These are phyloP conservation scores for Drosophila ezoana DNA, from an alignment of 2,888 invertebrate species.

Conservation along the genomic window DNA sequence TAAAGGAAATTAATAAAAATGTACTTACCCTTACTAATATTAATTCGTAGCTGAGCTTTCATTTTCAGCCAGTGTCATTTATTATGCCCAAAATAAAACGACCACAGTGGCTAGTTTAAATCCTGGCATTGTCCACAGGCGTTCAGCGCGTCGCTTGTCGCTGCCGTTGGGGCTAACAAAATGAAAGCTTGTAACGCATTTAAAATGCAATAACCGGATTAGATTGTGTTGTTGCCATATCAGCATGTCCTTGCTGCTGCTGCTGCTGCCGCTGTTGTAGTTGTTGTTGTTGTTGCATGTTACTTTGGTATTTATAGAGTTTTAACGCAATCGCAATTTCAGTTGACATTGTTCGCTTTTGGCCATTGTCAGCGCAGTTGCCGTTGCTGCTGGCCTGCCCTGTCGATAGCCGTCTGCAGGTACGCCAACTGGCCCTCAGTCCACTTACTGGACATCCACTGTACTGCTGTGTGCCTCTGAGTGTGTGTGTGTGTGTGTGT, in stretches of 20 bases:
- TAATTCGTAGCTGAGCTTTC: neutral
- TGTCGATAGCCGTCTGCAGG: conserved; percentile 62
- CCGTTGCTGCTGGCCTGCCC: conserved; percentile 25
- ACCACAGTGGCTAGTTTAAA: conserved; percentile 28
- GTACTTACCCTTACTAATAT: neutral
- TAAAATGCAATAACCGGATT: conserved; percentile 82
- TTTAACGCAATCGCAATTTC: conserved; percentile 82
- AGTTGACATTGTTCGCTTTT: conserved; percentile 77
- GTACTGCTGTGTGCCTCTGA: conserved; percentile 1
- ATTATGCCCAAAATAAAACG: conserved; percentile 13
- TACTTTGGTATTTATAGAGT: conserved; percentile 82
- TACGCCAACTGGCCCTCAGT: conserved; percentile 24
- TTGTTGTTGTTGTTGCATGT: conserved; percentile 54
- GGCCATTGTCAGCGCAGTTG: conserved; percentile 49
- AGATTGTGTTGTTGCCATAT: conserved; percentile 74
- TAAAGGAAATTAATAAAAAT: no score
- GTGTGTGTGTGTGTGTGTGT: conserved; percentile 20
- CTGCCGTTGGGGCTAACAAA: conserved; percentile 40
- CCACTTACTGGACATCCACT: neutral
- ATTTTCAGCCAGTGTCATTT: conserved; percentile 17
- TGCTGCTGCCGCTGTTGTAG: conserved; percentile 17
- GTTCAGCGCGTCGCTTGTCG: conserved; percentile 21
- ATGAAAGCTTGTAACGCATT: conserved; percentile 69
- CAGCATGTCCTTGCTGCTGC: conserved; percentile 40
- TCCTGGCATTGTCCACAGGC: conserved; percentile 41